Percentiles rank a stretch among this genome's conserved stretches.
These are phyloP conservation scores for Eurytoma adleriae DNA, from an alignment of 2,888 invertebrate species.

Conservation along the genomic window DNA sequence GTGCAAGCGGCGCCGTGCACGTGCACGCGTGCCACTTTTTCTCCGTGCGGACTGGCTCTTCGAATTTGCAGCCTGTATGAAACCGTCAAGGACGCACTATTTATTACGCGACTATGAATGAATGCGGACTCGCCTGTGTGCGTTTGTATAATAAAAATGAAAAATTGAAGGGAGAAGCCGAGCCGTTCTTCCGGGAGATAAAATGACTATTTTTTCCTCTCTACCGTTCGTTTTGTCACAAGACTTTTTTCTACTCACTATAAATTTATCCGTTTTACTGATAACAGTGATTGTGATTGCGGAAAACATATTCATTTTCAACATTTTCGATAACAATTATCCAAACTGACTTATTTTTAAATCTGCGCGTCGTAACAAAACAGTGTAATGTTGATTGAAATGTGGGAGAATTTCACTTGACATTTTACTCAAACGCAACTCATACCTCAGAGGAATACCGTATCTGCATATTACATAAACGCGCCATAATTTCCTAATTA, in stretches of 20 bases:
- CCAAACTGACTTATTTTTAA: too few species aligned
- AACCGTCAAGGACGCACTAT: constrained; percentile 16
- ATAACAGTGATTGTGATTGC: too few species aligned
- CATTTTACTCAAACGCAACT: too few species aligned
- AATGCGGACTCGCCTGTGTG: constrained; percentile 4
- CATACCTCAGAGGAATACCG: neutral
- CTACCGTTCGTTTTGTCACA: neutral
- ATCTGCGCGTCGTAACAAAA: too few species aligned
- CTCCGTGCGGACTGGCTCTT: neutral
- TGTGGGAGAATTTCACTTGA: too few species aligned
- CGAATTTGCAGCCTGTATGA: constrained; percentile 31
- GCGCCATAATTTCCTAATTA: constrained; percentile 39
- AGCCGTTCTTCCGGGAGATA: neutral
- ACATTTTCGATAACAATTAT: too few species aligned
- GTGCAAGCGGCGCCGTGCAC: neutral
- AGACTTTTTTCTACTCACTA: too few species aligned
- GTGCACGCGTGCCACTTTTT: constrained; percentile 10
- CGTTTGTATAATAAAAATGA: constrained; percentile 17
- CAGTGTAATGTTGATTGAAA: too few species aligned
- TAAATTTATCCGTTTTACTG: too few species aligned
- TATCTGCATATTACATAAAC: constrained; percentile 2
- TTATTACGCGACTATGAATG: constrained; percentile 29
- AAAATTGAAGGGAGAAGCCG: constrained; percentile 19
- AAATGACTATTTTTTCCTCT: neutral
- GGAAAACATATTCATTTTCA: too few species aligned